A percentile compares a stretch with the other conserved stretches of the same genome.
Evolutionary conservation across 2,888 invertebrate species (phyloP).

Genomic region (Mamestra brassicae): DNA sequence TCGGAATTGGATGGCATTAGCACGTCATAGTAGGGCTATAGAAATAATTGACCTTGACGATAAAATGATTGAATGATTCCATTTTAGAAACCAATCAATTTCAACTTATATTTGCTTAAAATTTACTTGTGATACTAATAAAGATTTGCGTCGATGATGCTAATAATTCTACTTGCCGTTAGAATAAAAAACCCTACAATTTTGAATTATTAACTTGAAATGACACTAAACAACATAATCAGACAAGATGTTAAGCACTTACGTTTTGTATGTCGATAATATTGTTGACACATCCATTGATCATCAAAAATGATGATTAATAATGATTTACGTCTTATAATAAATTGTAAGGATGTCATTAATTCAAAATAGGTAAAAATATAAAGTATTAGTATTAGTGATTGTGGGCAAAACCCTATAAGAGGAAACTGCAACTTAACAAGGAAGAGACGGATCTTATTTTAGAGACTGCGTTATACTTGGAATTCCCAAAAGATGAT

Average conservation of each 20-base stretch:
- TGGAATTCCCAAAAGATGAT: constrained; percentile 4
- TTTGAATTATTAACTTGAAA: not conserved
- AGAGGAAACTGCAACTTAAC: constrained; percentile 38
- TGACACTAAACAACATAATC: not conserved
- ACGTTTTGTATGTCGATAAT: not conserved
- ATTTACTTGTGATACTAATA: not conserved
- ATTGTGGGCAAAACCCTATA: constrained; percentile 43
- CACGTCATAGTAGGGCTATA: too few species aligned
- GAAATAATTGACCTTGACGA: too few species aligned
- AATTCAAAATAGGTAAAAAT: not conserved
- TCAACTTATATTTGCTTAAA: too few species aligned
- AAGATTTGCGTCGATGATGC: not conserved
- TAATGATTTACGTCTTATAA: not conserved
- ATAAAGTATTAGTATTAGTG: constrained; percentile 10
- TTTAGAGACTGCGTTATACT: not conserved
- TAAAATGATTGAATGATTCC: not conserved
- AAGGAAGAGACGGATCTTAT: constrained; percentile 31
- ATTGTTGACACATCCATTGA: not conserved
- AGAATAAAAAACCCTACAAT: not conserved
- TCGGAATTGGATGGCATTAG: too few species aligned
- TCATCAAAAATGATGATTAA: not conserved
- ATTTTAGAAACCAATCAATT: too few species aligned
- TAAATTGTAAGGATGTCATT: not conserved
- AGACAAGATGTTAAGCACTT: not conserved
- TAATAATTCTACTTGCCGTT: not conserved